Conservation (phyloP, 1,140 invertebrate species). For the Lasaia peninsularis region DNA sequence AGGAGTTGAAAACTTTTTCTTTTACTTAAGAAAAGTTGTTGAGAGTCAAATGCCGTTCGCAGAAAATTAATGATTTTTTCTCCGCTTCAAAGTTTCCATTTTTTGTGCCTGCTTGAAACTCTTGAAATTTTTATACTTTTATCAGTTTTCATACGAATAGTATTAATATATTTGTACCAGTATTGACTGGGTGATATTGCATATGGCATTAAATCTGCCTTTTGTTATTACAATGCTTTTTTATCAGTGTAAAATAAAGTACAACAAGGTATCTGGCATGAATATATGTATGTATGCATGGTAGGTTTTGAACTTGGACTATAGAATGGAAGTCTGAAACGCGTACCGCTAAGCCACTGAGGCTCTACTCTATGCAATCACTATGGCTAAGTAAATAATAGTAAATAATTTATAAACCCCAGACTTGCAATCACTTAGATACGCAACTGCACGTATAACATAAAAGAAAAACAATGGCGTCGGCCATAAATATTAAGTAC, state of each 20-base stretch:
- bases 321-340: too few relatives aligned
- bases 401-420: not conserved
- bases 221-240: too few relatives aligned
- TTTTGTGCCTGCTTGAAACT: not conserved
- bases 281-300: too few relatives aligned
- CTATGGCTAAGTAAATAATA: too few relatives aligned
- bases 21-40: constrained; percentile 32
- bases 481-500: constrained; percentile 30
- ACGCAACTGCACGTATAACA: constrained; percentile 5
- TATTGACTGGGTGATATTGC: too few relatives aligned
- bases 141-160: not conserved
- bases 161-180: too few relatives aligned
- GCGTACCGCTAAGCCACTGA: too few relatives aligned
- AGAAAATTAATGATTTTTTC: constrained; percentile 43
- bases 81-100: constrained; percentile 21
- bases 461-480: not conserved
- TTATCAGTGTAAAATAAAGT: too few relatives aligned
- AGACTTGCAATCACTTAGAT: constrained; percentile 7
- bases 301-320: too few relatives aligned
- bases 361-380: too few relatives aligned
- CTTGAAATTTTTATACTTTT: not conserved
- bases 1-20: constrained; percentile 22
- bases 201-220: not conserved
- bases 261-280: too few relatives aligned
- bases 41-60: constrained; percentile 38